Base-by-base conservation (phyloP, 2,113 vertebrate species). In the Gila orcuttii region DNA sequence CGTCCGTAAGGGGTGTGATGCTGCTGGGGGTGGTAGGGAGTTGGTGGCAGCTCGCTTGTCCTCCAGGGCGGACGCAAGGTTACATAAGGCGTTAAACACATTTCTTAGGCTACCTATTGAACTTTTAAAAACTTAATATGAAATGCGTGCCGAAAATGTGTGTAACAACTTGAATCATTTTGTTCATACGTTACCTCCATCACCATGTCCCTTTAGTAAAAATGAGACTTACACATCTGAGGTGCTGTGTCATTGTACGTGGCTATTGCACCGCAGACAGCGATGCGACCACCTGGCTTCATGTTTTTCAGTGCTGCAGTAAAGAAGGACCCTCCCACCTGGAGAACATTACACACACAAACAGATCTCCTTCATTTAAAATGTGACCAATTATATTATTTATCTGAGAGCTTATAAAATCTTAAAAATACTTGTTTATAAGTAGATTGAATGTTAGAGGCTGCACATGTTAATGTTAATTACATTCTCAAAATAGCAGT, bases 401-500 rank as follows among this genome's bases (percentile, higher is more conserved):
- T 47, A 17, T 68, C 64, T 15, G 64, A 68, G 64, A 33, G 64
- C 13, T 33, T 25, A 28, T 31, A 68, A 45, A 45, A 73, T 23
- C 21, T 19, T 33, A 45, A 36, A 19, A 47, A 52, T 3, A 52
- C 3, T 17, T 52, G 10, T 19, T 73, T 5, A 74, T 11, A 42
- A 52, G 25, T 47, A 52, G 7, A 19, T 3, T 31, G 15, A 10
- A 52, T 75, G 25, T 28, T 75, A 15, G 13, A 45, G 42, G 42
- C 23, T 31, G 52, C 25, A 52, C 25, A 76, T 31, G 4, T 28
- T 76, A 47, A 74, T 7, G n/a, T 50, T 4, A 75, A 17, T 93
- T 91, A 96, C 96, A n/a, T 96, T 96, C 85, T 97, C 96, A 90
- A 97, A 97, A 89, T 94, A 96, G 90, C 96, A 96, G 88, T 97